Base-by-base conservation (phyloP, 1,140 invertebrate species). In the Lepidotrigona ventralis region DNA sequence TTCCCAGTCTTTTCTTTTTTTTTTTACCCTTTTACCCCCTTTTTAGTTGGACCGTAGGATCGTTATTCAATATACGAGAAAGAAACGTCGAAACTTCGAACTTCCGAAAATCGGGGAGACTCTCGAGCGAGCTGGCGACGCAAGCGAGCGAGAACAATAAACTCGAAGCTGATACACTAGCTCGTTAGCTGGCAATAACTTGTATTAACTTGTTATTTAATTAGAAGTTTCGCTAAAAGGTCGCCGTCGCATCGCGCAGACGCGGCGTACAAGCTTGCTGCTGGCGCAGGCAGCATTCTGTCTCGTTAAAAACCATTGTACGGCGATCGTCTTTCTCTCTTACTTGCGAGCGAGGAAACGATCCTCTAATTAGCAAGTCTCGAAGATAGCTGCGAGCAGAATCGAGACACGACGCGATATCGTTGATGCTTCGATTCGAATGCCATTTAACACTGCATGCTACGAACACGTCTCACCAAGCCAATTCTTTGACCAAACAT, bases 191-290 rank as follows among this genome's bases (percentile, higher is more conserved):
- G 23, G 73, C 73, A 60, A 76, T 76, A 76, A 46, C 56, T 76
- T 76, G 58, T 63, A 76, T 64, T 46, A 76, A 76, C 73, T 76
- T 76, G 73, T 76, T 63, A 76, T 76, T 76, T 76, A 76, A 76
- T 76, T 76, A 76, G 73, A 76, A 76, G 56, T 76, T 76, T 26
- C 17, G 29, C 6, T 76, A 58, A 76, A 76, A 76, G 17, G 56
- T 58, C 33, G 56, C 51, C 73, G 73, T 76, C 33, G 54, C 56
- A 15, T 4, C 29, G 14, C 53, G 54, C 66, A 39, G 1, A 21
- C 73, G 51, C 33, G 3, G 8, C 14, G 26, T 6, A 23, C 12
- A 51, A 12, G n/a, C 33, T 3, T 3, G 17, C 23, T 23, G n/a
- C 12, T 60, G 33, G 23, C 58, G 33, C 14, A 21, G 39, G 72